A percentile compares a stretch with the other conserved stretches of the same genome.
These are phyloP conservation scores for Himalopsyche tibetana DNA, from an alignment of 2,888 invertebrate genomes.

Conservation along the genomic window DNA sequence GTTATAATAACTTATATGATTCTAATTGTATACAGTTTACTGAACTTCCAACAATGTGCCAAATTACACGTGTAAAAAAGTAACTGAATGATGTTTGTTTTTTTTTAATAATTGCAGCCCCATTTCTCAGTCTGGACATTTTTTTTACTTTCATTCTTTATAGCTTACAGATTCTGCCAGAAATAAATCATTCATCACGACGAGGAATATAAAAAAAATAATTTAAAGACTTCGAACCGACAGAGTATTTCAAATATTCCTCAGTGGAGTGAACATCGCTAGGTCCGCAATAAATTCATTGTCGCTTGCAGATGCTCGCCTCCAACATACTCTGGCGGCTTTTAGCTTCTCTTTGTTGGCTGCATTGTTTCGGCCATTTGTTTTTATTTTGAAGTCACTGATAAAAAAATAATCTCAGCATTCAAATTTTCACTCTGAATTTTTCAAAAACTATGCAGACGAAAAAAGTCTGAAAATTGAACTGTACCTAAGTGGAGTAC, in stretches of 20 bases:
- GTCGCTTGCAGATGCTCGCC: constrained; percentile 58
- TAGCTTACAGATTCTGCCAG: constrained; percentile 52
- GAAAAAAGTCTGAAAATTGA: background rate
- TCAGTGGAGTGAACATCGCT: constrained; percentile 53
- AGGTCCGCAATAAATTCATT: constrained; percentile 64
- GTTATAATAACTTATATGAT: too few relatives aligned
- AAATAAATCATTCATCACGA: constrained; percentile 60
- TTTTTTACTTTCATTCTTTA: constrained; percentile 46
- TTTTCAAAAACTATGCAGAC: constrained; percentile 3
- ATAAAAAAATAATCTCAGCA: constrained; percentile 52
- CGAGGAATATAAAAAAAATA: constrained; percentile 52
- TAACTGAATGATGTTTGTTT: background rate
- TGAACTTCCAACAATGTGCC: background rate
- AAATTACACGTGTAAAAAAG: constrained; percentile 13
- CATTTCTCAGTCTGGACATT: constrained; percentile 23
- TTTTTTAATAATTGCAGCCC: constrained; percentile 24
- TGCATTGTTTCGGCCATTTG: constrained; percentile 55
- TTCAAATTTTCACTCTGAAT: constrained; percentile 32
- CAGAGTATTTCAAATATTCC: constrained; percentile 57
- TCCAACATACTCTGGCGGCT: constrained; percentile 30
- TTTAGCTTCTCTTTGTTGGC: constrained; percentile 52
- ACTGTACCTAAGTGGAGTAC: background rate
- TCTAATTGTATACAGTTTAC: too few relatives aligned
- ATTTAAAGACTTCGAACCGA: constrained; percentile 46
- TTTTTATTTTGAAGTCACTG: constrained; percentile 50